phyloP scores from a whole-genome alignment of 2,888 invertebrate species.

The Criorhina ranunculi region DNA sequence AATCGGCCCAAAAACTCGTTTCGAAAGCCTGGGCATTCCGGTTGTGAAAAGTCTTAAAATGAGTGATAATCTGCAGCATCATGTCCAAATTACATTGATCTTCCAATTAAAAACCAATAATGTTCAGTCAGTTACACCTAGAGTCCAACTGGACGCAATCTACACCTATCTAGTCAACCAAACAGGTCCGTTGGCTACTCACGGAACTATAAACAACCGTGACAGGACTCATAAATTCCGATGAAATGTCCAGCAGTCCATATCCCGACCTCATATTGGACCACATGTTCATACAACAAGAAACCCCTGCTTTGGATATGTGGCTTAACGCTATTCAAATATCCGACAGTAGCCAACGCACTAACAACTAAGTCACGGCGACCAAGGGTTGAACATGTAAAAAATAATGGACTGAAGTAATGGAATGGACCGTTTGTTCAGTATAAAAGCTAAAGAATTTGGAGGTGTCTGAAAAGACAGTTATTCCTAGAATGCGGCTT shows the following conservation, averaged over 20 bases:
- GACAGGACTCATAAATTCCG: constrained; percentile 86
- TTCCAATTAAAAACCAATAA: constrained; percentile 82
- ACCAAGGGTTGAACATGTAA: no score
- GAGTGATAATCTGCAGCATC: constrained; percentile 92
- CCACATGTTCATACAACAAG: constrained; percentile 83
- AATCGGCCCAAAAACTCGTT: constrained; percentile 80
- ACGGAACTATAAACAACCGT: constrained; percentile 84
- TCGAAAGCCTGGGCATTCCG: constrained; percentile 78
- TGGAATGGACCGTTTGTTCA: no score
- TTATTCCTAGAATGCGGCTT: no score
- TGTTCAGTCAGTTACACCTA: constrained; percentile 77
- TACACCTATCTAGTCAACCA: constrained; percentile 85
- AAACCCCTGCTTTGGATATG: constrained; percentile 65
- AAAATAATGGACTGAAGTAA: no score
- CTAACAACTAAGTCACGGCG: no score
- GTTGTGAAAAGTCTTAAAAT: constrained; percentile 84
- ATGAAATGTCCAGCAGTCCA: constrained; percentile 83
- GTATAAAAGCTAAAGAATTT: no score
- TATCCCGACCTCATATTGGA: constrained; percentile 87
- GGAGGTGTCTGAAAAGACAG: no score
- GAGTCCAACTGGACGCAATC: constrained; percentile 79
- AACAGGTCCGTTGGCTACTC: constrained; percentile 85
- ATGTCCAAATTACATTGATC: constrained; percentile 86
- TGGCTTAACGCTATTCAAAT: constrained; percentile 44
- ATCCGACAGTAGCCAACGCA: constrained; percentile 49